phyloP scores from a whole-genome alignment of 2,888 invertebrate genomes.

The Pollenia angustigena region DNA sequence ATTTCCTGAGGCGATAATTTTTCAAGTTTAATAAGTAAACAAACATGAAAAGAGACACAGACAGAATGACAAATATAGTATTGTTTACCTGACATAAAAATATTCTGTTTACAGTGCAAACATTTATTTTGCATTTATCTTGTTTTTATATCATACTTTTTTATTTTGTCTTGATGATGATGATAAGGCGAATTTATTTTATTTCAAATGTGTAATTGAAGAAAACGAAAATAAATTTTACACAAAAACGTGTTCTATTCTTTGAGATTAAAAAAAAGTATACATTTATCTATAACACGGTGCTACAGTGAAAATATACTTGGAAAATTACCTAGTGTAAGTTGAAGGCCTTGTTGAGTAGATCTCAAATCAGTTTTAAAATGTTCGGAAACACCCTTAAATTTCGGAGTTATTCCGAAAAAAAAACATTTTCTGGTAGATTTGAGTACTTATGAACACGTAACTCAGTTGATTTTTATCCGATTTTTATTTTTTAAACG shows the following conservation, averaged over 20 bases:
- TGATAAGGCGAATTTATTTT: constrained; percentile 14
- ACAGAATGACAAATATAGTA: not conserved
- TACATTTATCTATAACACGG: too few species aligned
- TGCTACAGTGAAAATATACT: too few species aligned
- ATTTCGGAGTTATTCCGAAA: too few species aligned
- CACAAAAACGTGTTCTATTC: not conserved
- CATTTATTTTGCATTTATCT: constrained; percentile 33
- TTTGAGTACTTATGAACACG: too few species aligned
- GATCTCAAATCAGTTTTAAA: too few species aligned
- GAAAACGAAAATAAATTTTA: not conserved
- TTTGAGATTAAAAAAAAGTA: not conserved
- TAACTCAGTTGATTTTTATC: too few species aligned
- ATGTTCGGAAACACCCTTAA: too few species aligned
- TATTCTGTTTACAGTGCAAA: constrained; percentile 36
- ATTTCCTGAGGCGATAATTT: constrained; percentile 41
- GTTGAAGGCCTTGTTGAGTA: too few species aligned
- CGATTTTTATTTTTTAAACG: too few species aligned
- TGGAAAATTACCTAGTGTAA: too few species aligned
- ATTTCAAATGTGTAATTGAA: constrained; percentile 23
- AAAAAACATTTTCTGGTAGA: too few species aligned
- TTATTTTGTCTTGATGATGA: constrained; percentile 10
- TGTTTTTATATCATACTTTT: not conserved
- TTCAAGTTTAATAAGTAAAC: constrained; percentile 38
- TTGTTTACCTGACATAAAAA: constrained; percentile 32
- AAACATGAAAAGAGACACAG: not conserved